phyloP scores from a whole-genome alignment of 2,888 invertebrate species.

The Notocelia uddmanniana region DNA sequence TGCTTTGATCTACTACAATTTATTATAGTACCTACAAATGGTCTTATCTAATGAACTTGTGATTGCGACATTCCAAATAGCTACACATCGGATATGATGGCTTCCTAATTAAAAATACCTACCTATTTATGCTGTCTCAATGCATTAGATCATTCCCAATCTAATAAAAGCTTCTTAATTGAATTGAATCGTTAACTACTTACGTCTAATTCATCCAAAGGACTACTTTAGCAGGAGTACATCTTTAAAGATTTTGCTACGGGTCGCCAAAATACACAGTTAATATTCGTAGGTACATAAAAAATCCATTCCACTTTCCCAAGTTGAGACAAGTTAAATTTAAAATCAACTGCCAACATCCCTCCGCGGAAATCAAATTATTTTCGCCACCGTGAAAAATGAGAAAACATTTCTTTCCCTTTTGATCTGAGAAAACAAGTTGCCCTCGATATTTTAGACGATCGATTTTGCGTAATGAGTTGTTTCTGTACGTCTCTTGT shows the following conservation, averaged over 20 bases:
- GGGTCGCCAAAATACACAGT: constrained; percentile 67
- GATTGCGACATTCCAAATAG: constrained; percentile 23
- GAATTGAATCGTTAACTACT: no score
- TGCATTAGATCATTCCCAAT: constrained; percentile 31
- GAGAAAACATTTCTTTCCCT: constrained; percentile 70
- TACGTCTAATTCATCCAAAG: constrained; percentile 27
- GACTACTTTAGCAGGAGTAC: constrained; percentile 36
- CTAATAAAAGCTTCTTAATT: constrained; percentile 30
- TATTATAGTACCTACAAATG: not conserved
- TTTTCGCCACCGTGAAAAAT: constrained; percentile 76
- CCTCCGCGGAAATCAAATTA: constrained; percentile 78
- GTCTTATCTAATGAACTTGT: not conserved
- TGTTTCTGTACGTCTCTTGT: constrained; percentile 57
- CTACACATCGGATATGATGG: not conserved
- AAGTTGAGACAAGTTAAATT: constrained; percentile 75
- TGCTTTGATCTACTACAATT: not conserved
- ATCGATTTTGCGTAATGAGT: constrained; percentile 71
- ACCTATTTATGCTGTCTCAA: constrained; percentile 25
- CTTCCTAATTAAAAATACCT: not conserved
- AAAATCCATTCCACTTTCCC: constrained; percentile 72
- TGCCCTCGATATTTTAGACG: constrained; percentile 67
- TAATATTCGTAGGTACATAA: constrained; percentile 69
- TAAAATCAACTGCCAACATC: constrained; percentile 76
- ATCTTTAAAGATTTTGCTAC: constrained; percentile 33
- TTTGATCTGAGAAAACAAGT: constrained; percentile 75